Percentiles rank a stretch among this genome's conserved stretches.
phyloP scores from a whole-genome alignment of 2,888 invertebrate genomes.

The Protodeltote pygarga region DNA sequence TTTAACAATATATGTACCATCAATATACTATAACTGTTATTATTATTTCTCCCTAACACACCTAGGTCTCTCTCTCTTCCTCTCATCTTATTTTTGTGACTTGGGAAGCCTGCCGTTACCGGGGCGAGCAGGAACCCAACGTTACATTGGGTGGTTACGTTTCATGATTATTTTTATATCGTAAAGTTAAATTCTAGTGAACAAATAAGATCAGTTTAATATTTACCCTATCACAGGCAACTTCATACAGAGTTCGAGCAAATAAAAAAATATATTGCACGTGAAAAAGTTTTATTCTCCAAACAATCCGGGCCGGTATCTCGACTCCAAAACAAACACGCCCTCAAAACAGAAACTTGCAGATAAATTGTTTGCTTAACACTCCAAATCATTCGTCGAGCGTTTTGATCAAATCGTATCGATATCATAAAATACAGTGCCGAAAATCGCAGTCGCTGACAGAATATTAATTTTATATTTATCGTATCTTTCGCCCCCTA shows the following conservation, averaged over 20 bases:
- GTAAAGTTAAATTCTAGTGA: too few relatives aligned
- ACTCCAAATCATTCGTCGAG: slow-evolving; percentile 60
- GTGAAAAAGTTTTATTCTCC: slow-evolving; percentile 43
- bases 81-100: too few relatives aligned
- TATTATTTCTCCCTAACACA: too few relatives aligned
- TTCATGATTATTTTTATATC: too few relatives aligned
- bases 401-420: slow-evolving; percentile 63
- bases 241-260: slow-evolving; percentile 7
- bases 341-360: slow-evolving; percentile 54
- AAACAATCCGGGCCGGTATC: slow-evolving; percentile 47
- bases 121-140: too few relatives aligned
- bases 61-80: too few relatives aligned
- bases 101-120: too few relatives aligned
- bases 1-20: too few relatives aligned
- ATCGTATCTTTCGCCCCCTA: slow-evolving; percentile 66
- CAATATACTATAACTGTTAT: too few relatives aligned
- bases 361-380: slow-evolving; percentile 65
- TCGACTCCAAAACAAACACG: slow-evolving; percentile 60
- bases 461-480: slow-evolving; percentile 82
- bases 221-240: slow-evolving; percentile 16
- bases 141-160: too few relatives aligned
- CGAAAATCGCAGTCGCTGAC: slow-evolving; percentile 77
- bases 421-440: slow-evolving; percentile 75
- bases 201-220: slow-evolving; percentile 1
- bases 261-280: slow-evolving; percentile 38